phyloP scores from a whole-genome alignment of 2,888 invertebrate species.

The Malthinus seriepunctatus region DNA sequence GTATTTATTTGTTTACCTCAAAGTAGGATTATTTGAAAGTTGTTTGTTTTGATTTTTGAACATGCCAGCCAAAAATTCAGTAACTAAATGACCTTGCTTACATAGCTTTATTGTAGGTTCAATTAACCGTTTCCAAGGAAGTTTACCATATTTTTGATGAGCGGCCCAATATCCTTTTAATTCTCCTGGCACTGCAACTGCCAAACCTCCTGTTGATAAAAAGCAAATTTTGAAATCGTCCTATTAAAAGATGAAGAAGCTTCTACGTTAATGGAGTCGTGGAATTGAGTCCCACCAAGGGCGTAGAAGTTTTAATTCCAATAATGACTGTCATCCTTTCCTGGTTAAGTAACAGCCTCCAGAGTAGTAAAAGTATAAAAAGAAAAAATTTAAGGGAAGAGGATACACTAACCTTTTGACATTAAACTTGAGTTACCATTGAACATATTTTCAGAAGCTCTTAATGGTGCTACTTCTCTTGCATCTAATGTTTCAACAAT shows the following conservation, averaged over 20 bases:
- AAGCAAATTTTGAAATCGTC: neutral
- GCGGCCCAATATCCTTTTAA: conserved; percentile 81
- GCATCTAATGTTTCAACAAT: conserved; percentile 70
- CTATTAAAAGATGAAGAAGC: too few species aligned
- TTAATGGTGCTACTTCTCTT: conserved; percentile 75
- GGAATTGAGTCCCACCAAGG: too few species aligned
- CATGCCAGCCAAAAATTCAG: conserved; percentile 47
- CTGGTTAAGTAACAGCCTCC: too few species aligned
- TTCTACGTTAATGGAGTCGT: too few species aligned
- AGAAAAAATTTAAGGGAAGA: neutral
- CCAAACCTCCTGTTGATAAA: conserved; percentile 61
- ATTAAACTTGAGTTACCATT: conserved; percentile 52
- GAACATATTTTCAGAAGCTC: conserved; percentile 72
- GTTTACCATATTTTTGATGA: conserved; percentile 71
- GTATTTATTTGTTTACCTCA: conserved; percentile 52
- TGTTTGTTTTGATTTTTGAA: conserved; percentile 27
- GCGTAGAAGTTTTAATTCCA: too few species aligned
- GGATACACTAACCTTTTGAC: conserved; percentile 20
- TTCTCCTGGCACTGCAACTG: conserved; percentile 91
- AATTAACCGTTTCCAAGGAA: conserved; percentile 80
- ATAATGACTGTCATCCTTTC: too few species aligned
- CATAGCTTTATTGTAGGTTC: conserved; percentile 78
- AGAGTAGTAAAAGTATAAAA: too few species aligned
- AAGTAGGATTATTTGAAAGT: conserved; percentile 32
- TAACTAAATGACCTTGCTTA: conserved; percentile 71